phyloP scores from a whole-genome alignment of 1,140 invertebrate genomes.

The Teleopsis dalmanni region DNA sequence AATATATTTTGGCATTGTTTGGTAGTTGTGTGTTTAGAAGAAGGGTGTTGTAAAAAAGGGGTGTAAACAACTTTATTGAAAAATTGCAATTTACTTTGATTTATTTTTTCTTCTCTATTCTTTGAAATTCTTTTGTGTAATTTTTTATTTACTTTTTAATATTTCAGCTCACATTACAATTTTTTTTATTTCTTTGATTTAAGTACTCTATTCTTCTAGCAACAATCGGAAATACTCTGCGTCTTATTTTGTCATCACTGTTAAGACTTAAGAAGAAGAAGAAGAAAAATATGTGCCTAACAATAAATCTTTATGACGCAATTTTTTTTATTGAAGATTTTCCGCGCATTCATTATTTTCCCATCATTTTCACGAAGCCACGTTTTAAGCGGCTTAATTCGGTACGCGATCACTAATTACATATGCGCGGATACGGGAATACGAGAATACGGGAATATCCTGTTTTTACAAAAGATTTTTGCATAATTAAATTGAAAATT shows the following conservation, averaged over 20 bases:
- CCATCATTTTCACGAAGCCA: too few relatives aligned
- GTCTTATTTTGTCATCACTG: too few relatives aligned
- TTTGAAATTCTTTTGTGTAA: too few relatives aligned
- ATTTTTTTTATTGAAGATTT: neutral
- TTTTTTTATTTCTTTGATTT: too few relatives aligned
- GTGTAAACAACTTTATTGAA: constrained; percentile 9
- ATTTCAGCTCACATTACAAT: too few relatives aligned
- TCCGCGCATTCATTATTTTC: neutral
- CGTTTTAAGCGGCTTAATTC: too few relatives aligned
- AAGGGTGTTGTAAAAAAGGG: neutral
- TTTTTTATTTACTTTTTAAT: too few relatives aligned
- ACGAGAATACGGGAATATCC: too few relatives aligned
- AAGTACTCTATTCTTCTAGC: neutral
- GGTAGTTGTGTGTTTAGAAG: neutral
- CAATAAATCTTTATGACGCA: constrained; percentile 2
- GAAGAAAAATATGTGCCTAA: constrained; percentile 4
- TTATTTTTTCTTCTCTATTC: neutral
- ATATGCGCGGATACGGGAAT: too few relatives aligned
- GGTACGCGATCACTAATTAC: too few relatives aligned
- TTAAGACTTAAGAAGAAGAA: neutral
- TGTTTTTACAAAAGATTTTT: too few relatives aligned
- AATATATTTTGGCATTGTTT: neutral
- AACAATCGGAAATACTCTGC: neutral
- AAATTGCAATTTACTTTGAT: constrained; percentile 5
- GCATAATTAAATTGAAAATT: too few relatives aligned